Percentiles rank a stretch among this genome's conserved stretches.
Evolutionary conservation across 2,113 vertebrate genomes (phyloP).

Genomic region (Panthera leo): DNA sequence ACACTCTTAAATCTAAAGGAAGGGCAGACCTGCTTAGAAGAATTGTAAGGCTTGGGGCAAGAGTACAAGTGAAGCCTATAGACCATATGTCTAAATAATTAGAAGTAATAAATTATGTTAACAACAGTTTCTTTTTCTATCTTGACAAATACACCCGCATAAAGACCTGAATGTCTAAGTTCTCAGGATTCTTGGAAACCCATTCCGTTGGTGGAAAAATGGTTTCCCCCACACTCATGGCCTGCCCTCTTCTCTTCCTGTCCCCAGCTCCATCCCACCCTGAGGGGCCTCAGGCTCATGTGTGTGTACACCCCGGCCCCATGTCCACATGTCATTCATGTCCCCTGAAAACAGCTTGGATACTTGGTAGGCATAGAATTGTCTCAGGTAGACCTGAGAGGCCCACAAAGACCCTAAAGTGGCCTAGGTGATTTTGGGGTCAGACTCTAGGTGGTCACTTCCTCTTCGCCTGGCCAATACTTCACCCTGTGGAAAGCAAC

Average conservation of each 20-base stretch:
- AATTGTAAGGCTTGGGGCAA: not conserved
- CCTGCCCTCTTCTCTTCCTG: not conserved
- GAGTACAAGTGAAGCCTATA: not conserved
- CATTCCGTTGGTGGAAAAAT: not conserved
- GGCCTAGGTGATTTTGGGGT: not conserved
- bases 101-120: not conserved
- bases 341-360: not conserved
- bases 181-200: not conserved
- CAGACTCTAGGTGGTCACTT: not conserved
- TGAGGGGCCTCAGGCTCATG: not conserved
- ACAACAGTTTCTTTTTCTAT: not conserved
- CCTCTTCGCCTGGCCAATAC: not conserved
- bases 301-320: not conserved
- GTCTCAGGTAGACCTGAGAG: not conserved
- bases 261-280: not conserved
- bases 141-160: not conserved
- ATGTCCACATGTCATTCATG: not conserved
- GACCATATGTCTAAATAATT: not conserved
- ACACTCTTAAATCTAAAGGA: not conserved
- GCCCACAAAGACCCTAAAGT: not conserved
- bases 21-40: not conserved
- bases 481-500: not conserved
- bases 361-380: not conserved
- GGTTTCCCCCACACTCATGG: rapidly evolving
- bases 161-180: not conserved